Evolutionary conservation across 2,113 vertebrate species (phyloP), one percentile per base, ranked within the genome.

Genomic region (Beaufortia kweichowensis): DNA sequence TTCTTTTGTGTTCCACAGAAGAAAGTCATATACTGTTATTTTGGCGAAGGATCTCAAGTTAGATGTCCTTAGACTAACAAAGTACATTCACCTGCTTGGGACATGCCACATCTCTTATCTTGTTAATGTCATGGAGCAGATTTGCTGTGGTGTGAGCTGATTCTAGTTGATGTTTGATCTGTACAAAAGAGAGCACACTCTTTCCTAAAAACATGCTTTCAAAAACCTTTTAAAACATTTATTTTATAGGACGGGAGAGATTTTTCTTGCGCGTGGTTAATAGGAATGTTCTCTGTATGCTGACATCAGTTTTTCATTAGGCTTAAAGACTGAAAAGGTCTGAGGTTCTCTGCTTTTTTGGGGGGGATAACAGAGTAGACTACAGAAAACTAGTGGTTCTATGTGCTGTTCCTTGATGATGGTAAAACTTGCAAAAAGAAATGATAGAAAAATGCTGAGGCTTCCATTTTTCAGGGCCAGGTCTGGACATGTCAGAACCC

Each of bases 401-500:
- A 1, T 46, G 21, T 26, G 9, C n/a, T 43, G 63, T 48, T 53
- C 53, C 21, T 31, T 19, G 10, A 29, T 59, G n/a, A 8, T 56
- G 15, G 7, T 66, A 5, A 76, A 56, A 65, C 48, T 39, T 43
- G 2, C 21, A 55, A 50, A n/a, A 9, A 33, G 43, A 8, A 19
- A 28, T 15, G 1, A 39, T 31, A 73, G 64, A 77, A 79, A 72
- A 28, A 0, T 1, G 76, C 87, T 80, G 85, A 88, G 78, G 12
- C 63, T 79, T 81, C 76, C 21, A 79, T 90, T 92, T 83, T 17
- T 82, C 75, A 15, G n/a, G 59, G 82, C 62, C 76, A 59, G 43
- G 69, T 83, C 81, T 59, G 72, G 82, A 86, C 84, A 46, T 64
- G 88, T 90, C 89, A 41, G 77, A 89, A 85, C 86, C 85, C 81